Conservation (phyloP, 2,797 vertebrate genomes). For the Chanos chanos region DNA sequence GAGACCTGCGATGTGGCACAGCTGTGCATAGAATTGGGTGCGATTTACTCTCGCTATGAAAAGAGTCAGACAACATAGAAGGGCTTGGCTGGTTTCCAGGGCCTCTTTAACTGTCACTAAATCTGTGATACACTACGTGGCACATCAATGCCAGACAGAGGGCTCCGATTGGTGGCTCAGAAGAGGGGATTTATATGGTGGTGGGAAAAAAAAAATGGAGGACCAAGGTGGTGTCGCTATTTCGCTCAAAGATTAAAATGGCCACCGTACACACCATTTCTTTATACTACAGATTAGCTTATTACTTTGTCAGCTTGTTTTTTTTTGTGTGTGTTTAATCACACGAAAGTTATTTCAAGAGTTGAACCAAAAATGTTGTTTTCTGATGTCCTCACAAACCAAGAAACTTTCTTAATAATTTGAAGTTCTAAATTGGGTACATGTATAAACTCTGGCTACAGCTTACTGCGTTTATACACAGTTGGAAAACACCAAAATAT, state of each 20-base stretch:
- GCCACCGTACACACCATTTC: constrained; percentile 6
- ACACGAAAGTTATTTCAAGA: background rate
- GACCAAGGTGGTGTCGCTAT: constrained; percentile 8
- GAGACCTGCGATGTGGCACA: background rate
- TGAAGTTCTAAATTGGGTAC: too few species aligned
- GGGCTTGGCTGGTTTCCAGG: constrained; percentile 27
- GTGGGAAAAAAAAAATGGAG: background rate
- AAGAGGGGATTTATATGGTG: constrained; percentile 6
- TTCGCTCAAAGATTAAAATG: constrained; percentile 14
- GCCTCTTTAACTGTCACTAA: constrained; percentile 25
- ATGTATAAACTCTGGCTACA: too few species aligned
- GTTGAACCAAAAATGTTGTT: background rate
- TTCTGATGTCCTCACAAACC: too few species aligned
- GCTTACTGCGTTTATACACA: too few species aligned
- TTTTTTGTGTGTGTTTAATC: constrained; percentile 5
- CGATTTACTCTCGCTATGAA: background rate
- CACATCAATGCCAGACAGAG: constrained; percentile 22
- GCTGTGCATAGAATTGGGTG: background rate
- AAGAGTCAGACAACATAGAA: background rate
- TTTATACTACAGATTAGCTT: constrained; percentile 54
- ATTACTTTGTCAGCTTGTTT: too few species aligned
- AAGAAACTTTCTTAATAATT: too few species aligned
- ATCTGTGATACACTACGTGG: constrained; percentile 18
- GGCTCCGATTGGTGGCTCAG: constrained; percentile 4
- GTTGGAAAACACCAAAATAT: too few species aligned